Evolutionary conservation across 2,888 invertebrate genomes (phyloP).

Genomic region (Ypsolopha sequella): DNA sequence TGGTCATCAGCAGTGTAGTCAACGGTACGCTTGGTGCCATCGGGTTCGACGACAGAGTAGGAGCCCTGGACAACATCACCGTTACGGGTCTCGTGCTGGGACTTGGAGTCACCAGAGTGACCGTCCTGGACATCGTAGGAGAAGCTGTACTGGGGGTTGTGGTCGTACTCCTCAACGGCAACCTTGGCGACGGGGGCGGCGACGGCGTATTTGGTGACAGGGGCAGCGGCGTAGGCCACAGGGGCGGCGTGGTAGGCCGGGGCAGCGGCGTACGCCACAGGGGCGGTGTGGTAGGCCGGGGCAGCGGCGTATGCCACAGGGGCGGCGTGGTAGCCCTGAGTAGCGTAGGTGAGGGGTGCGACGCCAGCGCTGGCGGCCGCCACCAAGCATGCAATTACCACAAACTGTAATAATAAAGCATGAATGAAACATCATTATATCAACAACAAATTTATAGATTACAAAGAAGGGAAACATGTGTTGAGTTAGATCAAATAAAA

Average conservation of each 20-base stretch:
- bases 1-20: constrained; percentile 69
- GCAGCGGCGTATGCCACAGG: no score
- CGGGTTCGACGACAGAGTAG: constrained; percentile 67
- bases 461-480: no score
- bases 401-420: constrained; percentile 7
- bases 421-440: constrained; percentile 1
- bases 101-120: constrained; percentile 68
- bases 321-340: constrained; percentile 32
- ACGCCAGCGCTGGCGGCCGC: constrained; percentile 14
- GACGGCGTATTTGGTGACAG: constrained; percentile 13
- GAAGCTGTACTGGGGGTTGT: constrained; percentile 67
- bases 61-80: constrained; percentile 64
- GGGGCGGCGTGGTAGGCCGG: constrained; percentile 11
- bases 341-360: constrained; percentile 17
- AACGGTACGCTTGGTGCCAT: constrained; percentile 67
- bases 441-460: background rate
- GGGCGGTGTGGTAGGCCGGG: constrained; percentile 19
- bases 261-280: no score
- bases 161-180: constrained; percentile 20
- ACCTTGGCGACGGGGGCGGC: constrained; percentile 11
- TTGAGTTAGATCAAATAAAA: no score
- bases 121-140: constrained; percentile 71
- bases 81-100: constrained; percentile 54
- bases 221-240: constrained; percentile 14
- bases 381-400: constrained; percentile 14